These are phyloP conservation scores for Tromatobia lineatoria DNA, from an alignment of 2,888 invertebrate species.

Conservation along the genomic window DNA sequence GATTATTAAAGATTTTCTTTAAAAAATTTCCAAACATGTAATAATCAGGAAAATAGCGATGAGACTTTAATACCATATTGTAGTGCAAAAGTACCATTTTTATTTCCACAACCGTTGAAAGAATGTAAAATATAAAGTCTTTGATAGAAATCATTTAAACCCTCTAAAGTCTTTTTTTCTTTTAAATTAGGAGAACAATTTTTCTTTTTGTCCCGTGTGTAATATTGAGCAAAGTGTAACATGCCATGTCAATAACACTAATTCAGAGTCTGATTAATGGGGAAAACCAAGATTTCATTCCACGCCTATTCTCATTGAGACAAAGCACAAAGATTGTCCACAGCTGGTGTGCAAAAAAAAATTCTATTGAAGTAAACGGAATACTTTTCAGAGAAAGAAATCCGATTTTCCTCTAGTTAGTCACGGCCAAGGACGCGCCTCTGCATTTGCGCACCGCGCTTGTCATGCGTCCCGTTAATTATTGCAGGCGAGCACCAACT, in stretches of 20 bases:
- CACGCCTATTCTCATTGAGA: background rate
- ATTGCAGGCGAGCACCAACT: background rate
- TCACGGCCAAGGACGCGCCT: conserved; percentile 7
- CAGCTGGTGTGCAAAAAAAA: background rate
- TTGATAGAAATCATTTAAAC: no score
- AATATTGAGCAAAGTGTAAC: background rate
- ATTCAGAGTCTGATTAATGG: background rate
- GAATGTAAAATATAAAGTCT: no score
- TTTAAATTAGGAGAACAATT: no score
- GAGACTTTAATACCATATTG: no score
- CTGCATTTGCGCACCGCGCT: background rate
- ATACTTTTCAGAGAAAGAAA: background rate
- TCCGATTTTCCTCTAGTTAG: background rate
- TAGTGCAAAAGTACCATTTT: no score
- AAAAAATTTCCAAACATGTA: no score
- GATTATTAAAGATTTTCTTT: no score
- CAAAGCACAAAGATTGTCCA: background rate
- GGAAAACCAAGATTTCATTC: background rate
- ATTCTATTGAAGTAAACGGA: background rate
- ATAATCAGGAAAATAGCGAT: no score
- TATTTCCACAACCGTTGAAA: no score
- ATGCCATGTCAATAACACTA: background rate
- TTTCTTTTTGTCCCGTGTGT: background rate
- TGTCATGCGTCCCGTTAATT: background rate
- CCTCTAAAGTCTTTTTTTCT: no score